These are phyloP conservation scores for Meganola albula DNA, from an alignment of 2,888 invertebrate species.

Conservation along the genomic window DNA sequence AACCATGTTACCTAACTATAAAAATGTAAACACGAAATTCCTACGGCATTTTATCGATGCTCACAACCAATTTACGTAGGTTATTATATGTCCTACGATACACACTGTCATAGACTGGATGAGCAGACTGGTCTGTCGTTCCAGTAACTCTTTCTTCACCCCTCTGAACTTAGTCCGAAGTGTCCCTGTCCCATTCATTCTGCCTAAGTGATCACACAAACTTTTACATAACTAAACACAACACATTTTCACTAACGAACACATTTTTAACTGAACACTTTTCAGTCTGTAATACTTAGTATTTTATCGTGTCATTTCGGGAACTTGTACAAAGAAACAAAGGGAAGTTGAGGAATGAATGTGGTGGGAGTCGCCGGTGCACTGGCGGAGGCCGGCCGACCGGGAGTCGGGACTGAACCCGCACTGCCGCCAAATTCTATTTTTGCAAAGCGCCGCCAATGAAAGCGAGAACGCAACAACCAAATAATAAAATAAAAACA, in stretches of 20 bases:
- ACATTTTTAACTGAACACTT: slow-evolving; percentile 4
- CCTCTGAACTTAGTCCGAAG: slow-evolving; percentile 85
- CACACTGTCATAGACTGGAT: slow-evolving; percentile 90
- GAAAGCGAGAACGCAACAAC: slow-evolving; percentile 62
- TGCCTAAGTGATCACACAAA: not conserved
- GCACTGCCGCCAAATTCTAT: slow-evolving; percentile 74
- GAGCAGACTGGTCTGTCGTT: slow-evolving; percentile 83
- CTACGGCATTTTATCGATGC: too few relatives aligned
- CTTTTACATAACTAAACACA: not conserved
- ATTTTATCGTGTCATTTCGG: too few relatives aligned
- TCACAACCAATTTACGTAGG: not conserved
- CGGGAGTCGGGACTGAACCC: slow-evolving; percentile 64
- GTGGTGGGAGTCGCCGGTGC: slow-evolving; percentile 59
- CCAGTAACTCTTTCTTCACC: slow-evolving; percentile 85
- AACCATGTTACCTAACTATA: too few relatives aligned
- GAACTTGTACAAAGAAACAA: slow-evolving; percentile 9
- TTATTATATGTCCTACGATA: slow-evolving; percentile 34
- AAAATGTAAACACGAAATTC: too few relatives aligned
- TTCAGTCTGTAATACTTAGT: too few relatives aligned
- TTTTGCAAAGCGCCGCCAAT: slow-evolving; percentile 73
- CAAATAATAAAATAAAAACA: slow-evolving; percentile 55
- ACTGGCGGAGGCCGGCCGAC: slow-evolving; percentile 53
- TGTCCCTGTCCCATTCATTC: slow-evolving; percentile 76
- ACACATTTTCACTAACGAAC: slow-evolving; percentile 24
- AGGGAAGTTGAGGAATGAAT: slow-evolving; percentile 42